Evolutionary conservation across 2,888 invertebrate genomes (phyloP).

Genomic region (Oscheius myriophilus): DNA sequence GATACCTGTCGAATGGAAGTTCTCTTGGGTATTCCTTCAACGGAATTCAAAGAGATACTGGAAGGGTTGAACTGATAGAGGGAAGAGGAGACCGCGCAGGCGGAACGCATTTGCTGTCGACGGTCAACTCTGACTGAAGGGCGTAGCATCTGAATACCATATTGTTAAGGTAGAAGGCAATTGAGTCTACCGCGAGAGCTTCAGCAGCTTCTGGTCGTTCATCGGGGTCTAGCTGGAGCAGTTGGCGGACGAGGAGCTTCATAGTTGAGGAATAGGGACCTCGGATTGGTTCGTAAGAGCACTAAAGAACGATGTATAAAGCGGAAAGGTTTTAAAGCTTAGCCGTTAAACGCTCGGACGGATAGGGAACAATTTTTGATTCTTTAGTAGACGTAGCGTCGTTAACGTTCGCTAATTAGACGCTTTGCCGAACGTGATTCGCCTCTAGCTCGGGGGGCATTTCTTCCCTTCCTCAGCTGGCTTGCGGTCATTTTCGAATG

Average conservation of each 20-base stretch:
- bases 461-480: no score
- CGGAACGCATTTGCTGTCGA: conserved; percentile 35
- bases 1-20: conserved; percentile 74
- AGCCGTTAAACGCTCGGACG: no score
- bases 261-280: conserved; percentile 78
- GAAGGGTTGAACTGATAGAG: conserved; percentile 62
- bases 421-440: no score
- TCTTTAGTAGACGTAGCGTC: no score
- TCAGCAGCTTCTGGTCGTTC: conserved; percentile 77
- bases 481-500: no score
- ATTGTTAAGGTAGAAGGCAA: neutral
- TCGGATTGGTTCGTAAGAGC: conserved; percentile 79
- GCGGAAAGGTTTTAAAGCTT: neutral
- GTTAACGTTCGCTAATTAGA: no score
- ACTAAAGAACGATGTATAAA: conserved; percentile 72
- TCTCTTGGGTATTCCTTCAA: conserved; percentile 74
- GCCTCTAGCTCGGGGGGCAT: no score
- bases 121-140: conserved; percentile 34
- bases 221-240: conserved; percentile 78
- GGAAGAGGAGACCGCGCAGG: conserved; percentile 49
- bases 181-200: conserved; percentile 52
- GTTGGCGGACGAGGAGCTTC: conserved; percentile 77
- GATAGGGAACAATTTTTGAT: no score
- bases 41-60: conserved; percentile 45
- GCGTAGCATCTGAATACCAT: conserved; percentile 43